Conservation (phyloP, 1,140 invertebrate species). For the Drosophila orosa region DNA sequence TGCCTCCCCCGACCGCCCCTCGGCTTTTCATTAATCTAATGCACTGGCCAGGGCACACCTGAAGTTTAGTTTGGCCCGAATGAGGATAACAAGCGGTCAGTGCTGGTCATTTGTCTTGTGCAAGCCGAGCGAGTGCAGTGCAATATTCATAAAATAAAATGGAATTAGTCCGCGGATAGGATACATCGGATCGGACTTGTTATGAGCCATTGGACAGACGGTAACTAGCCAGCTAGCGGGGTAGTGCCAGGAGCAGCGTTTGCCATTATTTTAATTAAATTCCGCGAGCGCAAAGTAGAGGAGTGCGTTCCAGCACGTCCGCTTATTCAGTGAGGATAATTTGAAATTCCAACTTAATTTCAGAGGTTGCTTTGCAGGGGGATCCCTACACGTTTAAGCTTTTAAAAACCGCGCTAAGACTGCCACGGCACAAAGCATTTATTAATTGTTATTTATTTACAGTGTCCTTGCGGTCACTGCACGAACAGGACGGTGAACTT, state of each 20-base stretch:
- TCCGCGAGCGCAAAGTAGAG: slow-evolving; percentile 60
- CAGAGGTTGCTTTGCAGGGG: slow-evolving; percentile 3
- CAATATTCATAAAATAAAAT: slow-evolving; percentile 81
- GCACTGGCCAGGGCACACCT: slow-evolving; percentile 63
- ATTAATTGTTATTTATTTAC: slow-evolving; percentile 78
- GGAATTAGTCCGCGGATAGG: slow-evolving; percentile 69
- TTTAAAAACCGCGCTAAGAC: slow-evolving; percentile 64
- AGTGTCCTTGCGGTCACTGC: slow-evolving; percentile 31
- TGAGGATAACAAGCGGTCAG: slow-evolving; percentile 26
- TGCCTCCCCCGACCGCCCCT: not conserved
- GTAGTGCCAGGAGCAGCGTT: slow-evolving; percentile 55
- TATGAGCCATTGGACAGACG: slow-evolving; percentile 47
- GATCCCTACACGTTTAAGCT: slow-evolving; percentile 74
- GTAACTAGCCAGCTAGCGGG: slow-evolving; percentile 38
- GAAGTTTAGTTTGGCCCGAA: slow-evolving; percentile 45
- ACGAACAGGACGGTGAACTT: not conserved
- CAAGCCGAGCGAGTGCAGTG: slow-evolving; percentile 41
- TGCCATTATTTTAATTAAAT: slow-evolving; percentile 83
- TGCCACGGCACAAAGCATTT: slow-evolving; percentile 42
- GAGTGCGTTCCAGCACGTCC: slow-evolving; percentile 47
- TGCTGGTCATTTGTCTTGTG: slow-evolving; percentile 60
- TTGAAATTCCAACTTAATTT: slow-evolving; percentile 80
- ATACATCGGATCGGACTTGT: slow-evolving; percentile 39
- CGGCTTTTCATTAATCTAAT: slow-evolving; percentile 77
- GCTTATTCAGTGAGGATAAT: slow-evolving; percentile 48